Evolutionary conservation across 2,888 invertebrate species (phyloP).

Genomic region (Eumacrocentrus americanus): DNA sequence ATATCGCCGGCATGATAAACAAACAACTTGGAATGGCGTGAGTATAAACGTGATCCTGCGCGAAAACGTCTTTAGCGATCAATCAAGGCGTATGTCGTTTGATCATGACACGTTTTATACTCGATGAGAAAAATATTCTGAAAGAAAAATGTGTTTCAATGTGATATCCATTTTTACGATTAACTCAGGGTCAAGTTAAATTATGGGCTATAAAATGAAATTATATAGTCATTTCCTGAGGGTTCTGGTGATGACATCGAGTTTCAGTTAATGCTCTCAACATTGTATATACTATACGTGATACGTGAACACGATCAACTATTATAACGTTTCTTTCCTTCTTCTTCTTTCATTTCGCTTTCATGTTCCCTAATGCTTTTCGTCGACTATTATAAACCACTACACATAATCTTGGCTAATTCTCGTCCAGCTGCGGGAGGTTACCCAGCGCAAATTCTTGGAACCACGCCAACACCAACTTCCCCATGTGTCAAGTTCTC

Average conservation of each 20-base stretch:
- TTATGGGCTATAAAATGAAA: constrained; percentile 7
- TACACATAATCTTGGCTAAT: constrained; percentile 27
- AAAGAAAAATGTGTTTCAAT: neutral
- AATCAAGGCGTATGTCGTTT: neutral
- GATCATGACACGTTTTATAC: neutral
- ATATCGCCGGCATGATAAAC: neutral
- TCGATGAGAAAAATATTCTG: neutral
- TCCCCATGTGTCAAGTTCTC: constrained; percentile 50
- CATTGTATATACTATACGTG: no score
- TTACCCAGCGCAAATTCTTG: constrained; percentile 43
- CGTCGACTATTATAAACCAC: neutral
- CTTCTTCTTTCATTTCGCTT: constrained; percentile 17
- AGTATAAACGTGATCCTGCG: neutral
- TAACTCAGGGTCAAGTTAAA: constrained; percentile 23
- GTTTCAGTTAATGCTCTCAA: constrained; percentile 16
- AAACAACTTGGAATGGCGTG: neutral
- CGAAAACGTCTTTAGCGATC: neutral
- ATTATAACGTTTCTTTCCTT: no score
- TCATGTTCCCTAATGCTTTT: constrained; percentile 1
- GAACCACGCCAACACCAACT: constrained; percentile 44
- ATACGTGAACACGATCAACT: no score
- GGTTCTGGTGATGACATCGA: constrained; percentile 5
- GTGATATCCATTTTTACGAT: constrained; percentile 11
- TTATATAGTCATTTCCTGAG: constrained; percentile 1
- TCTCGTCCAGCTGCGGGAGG: constrained; percentile 42